A percentile compares a stretch with the other conserved stretches of the same genome.
phyloP scores from a whole-genome alignment of 2,888 invertebrate species.

The Oscheius sp. region DNA sequence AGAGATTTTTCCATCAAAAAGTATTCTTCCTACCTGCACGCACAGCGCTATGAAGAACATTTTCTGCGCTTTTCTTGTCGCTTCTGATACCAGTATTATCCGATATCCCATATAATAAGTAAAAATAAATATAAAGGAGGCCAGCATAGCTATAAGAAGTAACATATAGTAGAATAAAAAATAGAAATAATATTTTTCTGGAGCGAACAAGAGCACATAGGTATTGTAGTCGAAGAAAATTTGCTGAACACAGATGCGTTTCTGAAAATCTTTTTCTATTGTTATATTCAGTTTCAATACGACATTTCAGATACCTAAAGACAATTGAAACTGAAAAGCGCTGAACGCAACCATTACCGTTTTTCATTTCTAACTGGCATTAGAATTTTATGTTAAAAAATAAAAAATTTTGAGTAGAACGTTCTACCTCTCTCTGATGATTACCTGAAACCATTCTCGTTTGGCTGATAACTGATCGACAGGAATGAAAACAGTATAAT shows the following conservation, averaged over 20 bases:
- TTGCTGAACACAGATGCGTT: background rate
- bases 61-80: background rate
- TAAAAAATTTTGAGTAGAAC: no score
- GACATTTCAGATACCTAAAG: no score
- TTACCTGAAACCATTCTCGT: constrained; percentile 2
- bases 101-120: background rate
- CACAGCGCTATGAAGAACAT: background rate
- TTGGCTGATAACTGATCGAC: background rate
- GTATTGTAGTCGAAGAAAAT: constrained; percentile 8
- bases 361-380: background rate
- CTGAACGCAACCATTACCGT: no score
- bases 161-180: constrained; percentile 9
- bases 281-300: no score
- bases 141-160: background rate
- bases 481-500: background rate
- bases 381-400: no score
- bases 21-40: background rate
- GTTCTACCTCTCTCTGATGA: no score
- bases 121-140: background rate
- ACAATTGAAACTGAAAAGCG: background rate
- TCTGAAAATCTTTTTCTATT: constrained; percentile 8
- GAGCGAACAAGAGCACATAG: background rate
- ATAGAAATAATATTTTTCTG: constrained; percentile 16
- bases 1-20: background rate
- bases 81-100: background rate